Evolutionary conservation across 2,888 invertebrate species (phyloP).

Genomic region (Phrixothrix hirtus): DNA sequence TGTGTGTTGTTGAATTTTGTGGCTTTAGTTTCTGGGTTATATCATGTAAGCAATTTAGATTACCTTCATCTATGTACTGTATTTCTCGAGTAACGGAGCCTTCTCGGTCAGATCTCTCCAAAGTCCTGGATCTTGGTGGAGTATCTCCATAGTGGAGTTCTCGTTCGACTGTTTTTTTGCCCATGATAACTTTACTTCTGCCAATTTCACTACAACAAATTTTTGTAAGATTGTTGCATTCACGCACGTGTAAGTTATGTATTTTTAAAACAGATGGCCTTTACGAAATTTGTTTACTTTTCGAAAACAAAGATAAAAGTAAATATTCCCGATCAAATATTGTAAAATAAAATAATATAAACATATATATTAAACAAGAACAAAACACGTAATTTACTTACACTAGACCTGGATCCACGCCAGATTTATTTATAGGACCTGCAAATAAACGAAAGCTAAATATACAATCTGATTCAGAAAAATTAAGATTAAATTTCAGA

Average conservation of each 20-base stretch:
- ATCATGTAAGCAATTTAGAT: too few relatives aligned
- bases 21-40: too few relatives aligned
- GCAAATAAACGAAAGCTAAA: constrained; percentile 44
- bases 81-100: constrained; percentile 42
- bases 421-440: constrained; percentile 51
- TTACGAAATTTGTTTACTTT: too few relatives aligned
- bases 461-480: constrained; percentile 46
- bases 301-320: too few relatives aligned
- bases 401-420: constrained; percentile 51
- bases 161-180: constrained; percentile 48
- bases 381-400: too few relatives aligned
- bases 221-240: too few relatives aligned
- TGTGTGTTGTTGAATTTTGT: too few relatives aligned
- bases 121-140: constrained; percentile 45
- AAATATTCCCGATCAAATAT: too few relatives aligned
- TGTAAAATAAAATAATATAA: too few relatives aligned
- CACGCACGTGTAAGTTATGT: too few relatives aligned
- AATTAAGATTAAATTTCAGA: constrained; percentile 12
- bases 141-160: constrained; percentile 52
- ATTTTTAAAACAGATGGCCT: too few relatives aligned
- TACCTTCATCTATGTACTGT: constrained; percentile 25
- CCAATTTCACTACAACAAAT: constrained; percentile 24
- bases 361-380: too few relatives aligned
- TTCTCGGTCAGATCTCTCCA: constrained; percentile 46
- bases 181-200: constrained; percentile 33